Base-by-base conservation (phyloP, 1,140 invertebrate species). In the Drosophila persimilis region DNA sequence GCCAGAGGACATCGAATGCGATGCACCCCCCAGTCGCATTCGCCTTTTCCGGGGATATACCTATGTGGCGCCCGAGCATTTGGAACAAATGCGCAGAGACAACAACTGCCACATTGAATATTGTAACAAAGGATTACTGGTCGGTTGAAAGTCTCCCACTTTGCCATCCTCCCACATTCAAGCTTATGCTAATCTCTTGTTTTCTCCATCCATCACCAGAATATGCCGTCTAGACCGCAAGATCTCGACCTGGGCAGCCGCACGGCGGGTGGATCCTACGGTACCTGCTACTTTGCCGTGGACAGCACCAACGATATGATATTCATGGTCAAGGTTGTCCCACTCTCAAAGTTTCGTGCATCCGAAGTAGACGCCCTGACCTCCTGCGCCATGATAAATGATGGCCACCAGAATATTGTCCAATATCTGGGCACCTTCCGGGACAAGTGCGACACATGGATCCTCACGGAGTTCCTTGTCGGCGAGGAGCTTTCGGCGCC, bases 1-100 rank as follows among this genome's bases (percentile, higher is more conserved):
- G 50, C 95, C 97, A 3, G 95, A 96, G 1, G 97, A 99, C 91
- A 98, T 97, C n/a, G 97, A 97, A 0, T 97, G 96, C 3, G 94
- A 97, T 46, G 94, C 96, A 20, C 97, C 97, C 17, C 93, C 95
- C 2, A 96, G 97, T 90, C 95, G 95, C 73, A 96, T 97, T 74
- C 97, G 96, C 90, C 94, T 98, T 41, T 99, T 98, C 91, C 95
- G 96, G 66, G 94, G 96, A 94, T 99, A 99, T 90, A 99, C 98
- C 0, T 99, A 97, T 92, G 96, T 99, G 26, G 96, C 98, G 1
- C 98, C 98, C 2, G 98, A 97, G 67, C 95, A 91, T 51, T 73
- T 90, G 50, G 77, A 81, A 63, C 72, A 79, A 48, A 77, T 78
- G 66, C 77, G 77, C 6, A 45, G 73, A 11, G 63, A 75, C 47